These are phyloP conservation scores for Helostoma temminkii DNA, from an alignment of 2,797 vertebrate genomes.

Conservation along the genomic window DNA sequence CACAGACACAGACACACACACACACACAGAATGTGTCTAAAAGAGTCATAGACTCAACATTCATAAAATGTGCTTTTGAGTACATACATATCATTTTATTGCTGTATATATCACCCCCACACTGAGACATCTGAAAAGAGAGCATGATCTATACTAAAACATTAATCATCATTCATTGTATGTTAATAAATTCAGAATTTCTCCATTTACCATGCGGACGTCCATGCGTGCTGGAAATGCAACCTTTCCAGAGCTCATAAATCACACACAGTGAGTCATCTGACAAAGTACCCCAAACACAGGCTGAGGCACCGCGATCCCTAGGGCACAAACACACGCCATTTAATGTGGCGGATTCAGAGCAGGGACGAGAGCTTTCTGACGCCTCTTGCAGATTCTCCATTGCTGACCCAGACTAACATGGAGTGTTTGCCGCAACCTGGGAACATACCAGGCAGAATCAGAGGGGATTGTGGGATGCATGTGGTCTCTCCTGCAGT, in stretches of 20 bases:
- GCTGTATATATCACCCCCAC: conserved; percentile 86
- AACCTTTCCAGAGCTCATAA: conserved; percentile 90
- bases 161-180: conserved; percentile 93
- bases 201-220: conserved; percentile 90
- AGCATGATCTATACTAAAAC: conserved; percentile 88
- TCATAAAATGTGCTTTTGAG: conserved; percentile 81
- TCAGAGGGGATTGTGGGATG: conserved; percentile 77
- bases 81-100: conserved; percentile 86
- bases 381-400: conserved; percentile 65
- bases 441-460: conserved; percentile 75
- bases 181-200: conserved; percentile 93
- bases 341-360: conserved; percentile 86
- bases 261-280: conserved; percentile 87
- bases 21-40: conserved; percentile 58
- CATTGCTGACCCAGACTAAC: conserved; percentile 70
- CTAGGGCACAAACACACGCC: conserved; percentile 87
- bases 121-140: conserved; percentile 87
- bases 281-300: conserved; percentile 89
- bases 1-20: too few species aligned
- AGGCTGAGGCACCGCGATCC: conserved; percentile 84
- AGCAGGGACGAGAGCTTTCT: conserved; percentile 74
- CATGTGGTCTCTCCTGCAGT: conserved; percentile 66
- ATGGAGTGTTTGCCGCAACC: conserved; percentile 59
- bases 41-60: conserved; percentile 74
- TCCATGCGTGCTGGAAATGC: conserved; percentile 87